phyloP scores from a whole-genome alignment of 2,113 vertebrate genomes.

The Anas platyrhynchos region DNA sequence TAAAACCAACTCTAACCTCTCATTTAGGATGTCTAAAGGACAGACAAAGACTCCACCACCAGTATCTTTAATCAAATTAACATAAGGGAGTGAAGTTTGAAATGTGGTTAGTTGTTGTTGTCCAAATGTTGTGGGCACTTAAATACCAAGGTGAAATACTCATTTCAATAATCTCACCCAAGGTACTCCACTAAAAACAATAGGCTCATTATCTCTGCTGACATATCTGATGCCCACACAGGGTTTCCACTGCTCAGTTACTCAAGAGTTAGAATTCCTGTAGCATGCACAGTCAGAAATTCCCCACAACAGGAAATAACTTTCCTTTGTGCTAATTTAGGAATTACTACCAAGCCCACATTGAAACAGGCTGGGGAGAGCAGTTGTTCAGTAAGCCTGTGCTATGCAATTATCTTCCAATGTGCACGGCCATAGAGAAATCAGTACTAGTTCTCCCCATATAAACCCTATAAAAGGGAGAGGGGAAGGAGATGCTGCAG shows the following conservation, averaged over 20 bases:
- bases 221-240: accelerated
- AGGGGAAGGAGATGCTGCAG: background rate
- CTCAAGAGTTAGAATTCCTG: background rate
- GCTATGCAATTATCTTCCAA: background rate
- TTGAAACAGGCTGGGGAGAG: background rate
- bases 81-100: background rate
- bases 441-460: background rate
- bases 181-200: background rate
- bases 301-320: background rate
- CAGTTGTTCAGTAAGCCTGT: background rate
- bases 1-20: background rate
- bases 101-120: background rate
- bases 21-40: background rate
- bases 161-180: background rate
- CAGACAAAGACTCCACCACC: background rate
- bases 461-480: accelerated
- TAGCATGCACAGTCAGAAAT: accelerated
- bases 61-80: background rate
- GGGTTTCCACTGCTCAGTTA: background rate
- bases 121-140: background rate
- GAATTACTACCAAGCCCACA: background rate
- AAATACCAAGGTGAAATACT: background rate
- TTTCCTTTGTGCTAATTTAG: background rate
- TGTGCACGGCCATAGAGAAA: background rate
- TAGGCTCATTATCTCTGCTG: background rate